Conservation (phyloP, 2,113 vertebrate species). For the Xiphias gladius region DNA sequence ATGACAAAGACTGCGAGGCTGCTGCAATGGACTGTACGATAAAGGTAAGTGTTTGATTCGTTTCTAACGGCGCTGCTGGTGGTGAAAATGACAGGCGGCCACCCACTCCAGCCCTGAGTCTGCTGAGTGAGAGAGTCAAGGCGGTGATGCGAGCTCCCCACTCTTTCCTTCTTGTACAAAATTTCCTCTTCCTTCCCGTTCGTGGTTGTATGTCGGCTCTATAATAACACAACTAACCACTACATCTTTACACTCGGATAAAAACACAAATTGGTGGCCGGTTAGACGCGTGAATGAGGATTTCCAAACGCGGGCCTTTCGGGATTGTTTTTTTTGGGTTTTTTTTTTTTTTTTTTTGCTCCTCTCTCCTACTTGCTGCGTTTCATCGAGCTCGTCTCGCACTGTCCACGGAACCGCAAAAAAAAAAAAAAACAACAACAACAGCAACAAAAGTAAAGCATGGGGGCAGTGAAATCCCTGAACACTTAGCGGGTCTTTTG, state of each 20-base stretch:
- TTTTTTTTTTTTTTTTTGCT: constrained; percentile 3
- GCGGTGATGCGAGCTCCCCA: constrained; percentile 88
- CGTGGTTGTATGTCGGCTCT: constrained; percentile 91
- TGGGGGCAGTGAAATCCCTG: not conserved
- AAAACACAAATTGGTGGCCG: constrained; percentile 79
- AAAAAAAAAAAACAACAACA: not conserved
- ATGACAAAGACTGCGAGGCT: constrained; percentile 77
- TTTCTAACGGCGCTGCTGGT: constrained; percentile 42
- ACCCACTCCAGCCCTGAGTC: constrained; percentile 74
- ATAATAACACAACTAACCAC: constrained; percentile 91
- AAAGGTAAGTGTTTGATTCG: constrained; percentile 83
- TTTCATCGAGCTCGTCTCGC: constrained; percentile 11
- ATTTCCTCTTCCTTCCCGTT: constrained; percentile 94
- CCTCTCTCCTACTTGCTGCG: not conserved
- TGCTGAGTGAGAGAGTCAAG: constrained; percentile 83
- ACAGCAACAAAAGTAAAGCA: not conserved
- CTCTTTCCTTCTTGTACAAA: constrained; percentile 93
- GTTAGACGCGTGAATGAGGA: constrained; percentile 45
- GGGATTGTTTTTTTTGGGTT: not conserved
- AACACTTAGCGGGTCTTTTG: not conserved
- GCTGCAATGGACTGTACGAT: constrained; percentile 89
- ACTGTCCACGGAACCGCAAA: not conserved
- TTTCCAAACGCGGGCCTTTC: constrained; percentile 46
- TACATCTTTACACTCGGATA: constrained; percentile 83
- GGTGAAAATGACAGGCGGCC: constrained; percentile 74